Base-by-base conservation (phyloP, 2,888 invertebrate species). In the Trissolcus japonicus region DNA sequence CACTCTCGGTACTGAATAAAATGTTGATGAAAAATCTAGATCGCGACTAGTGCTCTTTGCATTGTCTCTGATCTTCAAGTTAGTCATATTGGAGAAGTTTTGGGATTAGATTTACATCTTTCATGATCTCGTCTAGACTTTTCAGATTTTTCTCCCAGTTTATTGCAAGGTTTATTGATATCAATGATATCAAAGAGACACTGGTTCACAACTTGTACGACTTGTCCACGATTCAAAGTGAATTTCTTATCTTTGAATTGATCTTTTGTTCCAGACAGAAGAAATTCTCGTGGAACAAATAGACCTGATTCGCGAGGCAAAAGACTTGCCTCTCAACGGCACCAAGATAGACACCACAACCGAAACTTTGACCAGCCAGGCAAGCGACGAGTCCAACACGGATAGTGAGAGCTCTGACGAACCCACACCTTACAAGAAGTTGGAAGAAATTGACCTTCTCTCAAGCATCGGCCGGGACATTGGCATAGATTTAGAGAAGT, bases 401-500 rank as follows among this genome's bases (percentile, higher is more conserved):
- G 84, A 84, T 53, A 81, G 82, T 16, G 65, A 79, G 16, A 16
- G 61, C n/a, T 79, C 71, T 46, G 86, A 85, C 14, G 86, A 85
- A 17, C 83, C 82, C 14, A 57, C 80, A 4, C 81, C 85, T 0
- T 87, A 85, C 65, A 84, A 83, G 13, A 86, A 86, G 61, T 83
- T 89, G 75, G 88, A 88, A 51, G 88, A 88, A 60, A 89, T 89
- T 69, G 89, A 89, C 79, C 79, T 89, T 2, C 69, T 89, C 6
- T 88, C 89, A 48, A 88, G 86, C 59, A 89, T 89, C 74, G 86
- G 87, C 21, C 84, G 84, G 6, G 86, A 85, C 69, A 86, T 87
- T 73, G 86, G 86, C 19, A 84, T 86, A 61, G 86, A 88, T 68
- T 83, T 88, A 50, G 87, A 87, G 40, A 87, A 87, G 75, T 88